A percentile compares a stretch with the other conserved stretches of the same genome.
Conservation (phyloP, 2,888 invertebrate genomes). For the Drosophila ustulata region DNA sequence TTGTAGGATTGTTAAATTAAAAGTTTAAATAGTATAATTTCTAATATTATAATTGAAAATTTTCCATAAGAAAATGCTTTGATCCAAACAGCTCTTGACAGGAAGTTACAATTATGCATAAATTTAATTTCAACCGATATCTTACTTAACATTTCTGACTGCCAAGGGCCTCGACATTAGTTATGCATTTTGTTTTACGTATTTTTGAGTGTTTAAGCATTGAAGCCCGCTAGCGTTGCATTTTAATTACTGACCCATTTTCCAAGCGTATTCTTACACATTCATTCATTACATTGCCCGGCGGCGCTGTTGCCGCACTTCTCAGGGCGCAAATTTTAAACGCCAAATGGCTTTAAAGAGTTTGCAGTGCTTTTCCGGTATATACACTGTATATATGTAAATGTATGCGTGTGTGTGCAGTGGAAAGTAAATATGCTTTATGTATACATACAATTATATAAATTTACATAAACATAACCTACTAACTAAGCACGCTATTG, state of each 20-base stretch:
- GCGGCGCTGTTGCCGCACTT: constrained; percentile 63
- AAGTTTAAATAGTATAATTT: too few species aligned
- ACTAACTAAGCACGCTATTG: constrained; percentile 80
- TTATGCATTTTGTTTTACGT: constrained; percentile 11
- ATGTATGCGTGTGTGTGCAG: constrained; percentile 6
- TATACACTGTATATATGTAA: constrained; percentile 2
- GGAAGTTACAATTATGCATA: background rate
- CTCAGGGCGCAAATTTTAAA: constrained; percentile 43
- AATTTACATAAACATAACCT: constrained; percentile 81
- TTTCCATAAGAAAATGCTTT: too few species aligned
- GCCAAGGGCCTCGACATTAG: background rate
- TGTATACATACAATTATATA: constrained; percentile 71
- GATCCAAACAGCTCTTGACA: background rate
- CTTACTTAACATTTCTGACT: background rate
- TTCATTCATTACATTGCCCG: constrained; percentile 36
- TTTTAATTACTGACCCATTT: constrained; percentile 78
- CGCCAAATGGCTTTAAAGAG: constrained; percentile 40
- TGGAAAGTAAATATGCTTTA: constrained; percentile 41
- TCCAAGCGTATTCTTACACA: constrained; percentile 29
- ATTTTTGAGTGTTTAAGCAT: constrained; percentile 29
- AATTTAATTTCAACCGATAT: background rate
- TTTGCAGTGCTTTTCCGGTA: background rate
- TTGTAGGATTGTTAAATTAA: too few species aligned
- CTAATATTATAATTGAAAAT: too few species aligned
- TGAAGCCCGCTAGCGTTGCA: constrained; percentile 50